Percentiles rank a stretch among this genome's conserved stretches.
These are phyloP conservation scores for Patella depressa DNA, from an alignment of 2,888 invertebrate genomes.

Conservation along the genomic window DNA sequence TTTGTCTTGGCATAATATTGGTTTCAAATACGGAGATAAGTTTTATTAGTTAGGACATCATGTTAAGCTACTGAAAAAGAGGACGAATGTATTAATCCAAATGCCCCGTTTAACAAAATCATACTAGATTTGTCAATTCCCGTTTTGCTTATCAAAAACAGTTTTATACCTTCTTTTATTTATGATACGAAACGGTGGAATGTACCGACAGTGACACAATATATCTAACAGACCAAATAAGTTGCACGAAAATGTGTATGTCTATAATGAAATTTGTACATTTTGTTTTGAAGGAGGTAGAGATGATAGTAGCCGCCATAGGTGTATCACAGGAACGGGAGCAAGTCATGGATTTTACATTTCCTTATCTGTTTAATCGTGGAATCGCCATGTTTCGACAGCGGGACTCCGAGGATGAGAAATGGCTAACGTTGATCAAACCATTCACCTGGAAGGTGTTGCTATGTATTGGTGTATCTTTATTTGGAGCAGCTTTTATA, in stretches of 20 bases:
- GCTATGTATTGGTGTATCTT: conserved; percentile 41
- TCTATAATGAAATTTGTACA: not conserved
- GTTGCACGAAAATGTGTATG: not conserved
- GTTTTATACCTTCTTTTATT: too few species aligned
- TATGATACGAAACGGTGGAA: too few species aligned
- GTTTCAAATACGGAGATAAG: too few species aligned
- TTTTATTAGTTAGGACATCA: too few species aligned
- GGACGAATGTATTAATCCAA: too few species aligned
- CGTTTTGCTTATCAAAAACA: too few species aligned
- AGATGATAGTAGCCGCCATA: conserved; percentile 85
- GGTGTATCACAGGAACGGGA: conserved; percentile 92
- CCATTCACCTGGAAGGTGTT: conserved; percentile 35
- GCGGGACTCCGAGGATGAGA: conserved; percentile 40
- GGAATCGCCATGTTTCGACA: conserved; percentile 48
- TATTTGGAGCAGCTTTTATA: conserved; percentile 42
- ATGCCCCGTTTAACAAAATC: too few species aligned
- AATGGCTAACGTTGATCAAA: conserved; percentile 48
- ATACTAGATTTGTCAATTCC: too few species aligned
- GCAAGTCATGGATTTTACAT: conserved; percentile 90
- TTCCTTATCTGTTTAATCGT: conserved; percentile 76
- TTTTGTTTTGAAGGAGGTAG: conserved; percentile 79
- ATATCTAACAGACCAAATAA: not conserved
- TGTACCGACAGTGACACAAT: too few species aligned
- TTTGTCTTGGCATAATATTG: too few species aligned
- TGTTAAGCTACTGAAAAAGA: too few species aligned